These are phyloP conservation scores for Nebria salina DNA, from an alignment of 2,888 invertebrate species.

Conservation along the genomic window DNA sequence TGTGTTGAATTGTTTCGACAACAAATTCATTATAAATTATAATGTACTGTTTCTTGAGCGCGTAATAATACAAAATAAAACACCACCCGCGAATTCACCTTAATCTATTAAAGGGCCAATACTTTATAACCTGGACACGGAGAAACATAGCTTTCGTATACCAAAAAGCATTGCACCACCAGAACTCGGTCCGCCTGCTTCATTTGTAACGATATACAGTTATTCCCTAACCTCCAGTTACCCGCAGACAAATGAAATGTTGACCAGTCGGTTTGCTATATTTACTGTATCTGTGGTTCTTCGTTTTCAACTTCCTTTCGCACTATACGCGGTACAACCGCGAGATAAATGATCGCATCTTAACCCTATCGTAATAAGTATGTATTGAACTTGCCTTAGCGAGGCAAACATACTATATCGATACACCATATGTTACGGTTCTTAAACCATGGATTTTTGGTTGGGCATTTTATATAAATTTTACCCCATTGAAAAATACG, in stretches of 20 bases:
- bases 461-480: too few relatives aligned
- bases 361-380: not conserved
- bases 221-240: not conserved
- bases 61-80: too few relatives aligned
- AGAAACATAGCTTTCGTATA: not conserved
- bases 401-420: not conserved
- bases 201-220: slow-evolving; percentile 1
- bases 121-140: not conserved
- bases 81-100: not conserved
- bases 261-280: not conserved
- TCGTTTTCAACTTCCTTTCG: not conserved
- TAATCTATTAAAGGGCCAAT: not conserved
- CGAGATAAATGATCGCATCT: not conserved
- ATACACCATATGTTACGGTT: not conserved
- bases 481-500: too few relatives aligned
- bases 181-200: not conserved
- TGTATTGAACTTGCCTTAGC: not conserved
- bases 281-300: not conserved
- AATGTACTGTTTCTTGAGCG: too few relatives aligned
- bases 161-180: not conserved
- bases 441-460: not conserved
- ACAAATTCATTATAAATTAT: too few relatives aligned
- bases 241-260: not conserved
- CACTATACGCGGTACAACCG: not conserved
- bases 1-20: too few relatives aligned